These are phyloP conservation scores for Anguilla megastoma DNA, from an alignment of 2,797 vertebrate species.

Conservation along the genomic window DNA sequence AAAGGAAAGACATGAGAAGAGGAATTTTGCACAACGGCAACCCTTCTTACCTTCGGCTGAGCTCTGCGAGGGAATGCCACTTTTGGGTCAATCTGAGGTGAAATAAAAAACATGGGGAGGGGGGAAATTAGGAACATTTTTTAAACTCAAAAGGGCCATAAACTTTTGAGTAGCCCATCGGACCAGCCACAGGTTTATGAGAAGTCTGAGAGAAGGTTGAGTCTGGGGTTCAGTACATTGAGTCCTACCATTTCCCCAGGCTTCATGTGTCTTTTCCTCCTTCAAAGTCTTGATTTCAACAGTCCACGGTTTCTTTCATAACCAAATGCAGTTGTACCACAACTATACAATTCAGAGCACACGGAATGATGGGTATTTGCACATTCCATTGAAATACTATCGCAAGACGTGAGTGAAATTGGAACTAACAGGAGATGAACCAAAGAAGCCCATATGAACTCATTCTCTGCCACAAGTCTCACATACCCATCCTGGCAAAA, in stretches of 20 bases:
- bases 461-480: not conserved
- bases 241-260: conserved; percentile 20
- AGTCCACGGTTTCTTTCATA: not conserved
- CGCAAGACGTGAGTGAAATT: not conserved
- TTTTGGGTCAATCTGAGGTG: conserved; percentile 94
- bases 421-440: not conserved
- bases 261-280: not conserved
- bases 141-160: not conserved
- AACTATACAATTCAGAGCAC: not conserved
- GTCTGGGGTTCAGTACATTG: not conserved
- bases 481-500: not conserved
- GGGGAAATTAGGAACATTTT: conserved; percentile 47
- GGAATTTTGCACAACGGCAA: conserved; percentile 35
- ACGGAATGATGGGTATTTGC: not conserved
- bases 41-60: conserved; percentile 91
- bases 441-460: not conserved
- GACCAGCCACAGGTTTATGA: not conserved
- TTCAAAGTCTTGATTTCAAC: not conserved
- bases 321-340: not conserved
- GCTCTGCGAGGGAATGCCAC: conserved; percentile 97
- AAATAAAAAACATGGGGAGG: conserved; percentile 55
- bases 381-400: not conserved
- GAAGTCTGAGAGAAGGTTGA: not conserved
- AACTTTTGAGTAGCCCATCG: not conserved
- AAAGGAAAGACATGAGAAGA: conserved; percentile 28